These are phyloP conservation scores for Oreohelix idahoensis DNA, from an alignment of 1,140 invertebrate genomes.

Conservation along the genomic window DNA sequence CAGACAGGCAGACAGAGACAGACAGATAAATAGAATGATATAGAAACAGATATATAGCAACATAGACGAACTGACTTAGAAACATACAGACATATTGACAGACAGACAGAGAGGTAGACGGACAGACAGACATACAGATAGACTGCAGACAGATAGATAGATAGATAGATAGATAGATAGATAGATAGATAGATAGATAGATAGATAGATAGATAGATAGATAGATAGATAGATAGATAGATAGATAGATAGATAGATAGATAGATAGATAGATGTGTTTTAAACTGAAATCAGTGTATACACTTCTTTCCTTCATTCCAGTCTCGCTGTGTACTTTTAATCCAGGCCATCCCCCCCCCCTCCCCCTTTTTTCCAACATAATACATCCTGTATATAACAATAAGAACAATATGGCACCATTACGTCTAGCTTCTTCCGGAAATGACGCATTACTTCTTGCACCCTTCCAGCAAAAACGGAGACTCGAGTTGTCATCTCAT, in stretches of 20 bases:
- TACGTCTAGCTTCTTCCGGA: too few species aligned
- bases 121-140: conserved; percentile 1
- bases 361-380: too few species aligned
- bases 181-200: conserved; percentile 19
- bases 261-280: too few species aligned
- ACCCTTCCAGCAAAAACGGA: too few species aligned
- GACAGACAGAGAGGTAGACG: conserved; percentile 1
- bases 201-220: conserved; percentile 22
- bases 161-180: not conserved
- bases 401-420: too few species aligned
- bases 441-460: too few species aligned
- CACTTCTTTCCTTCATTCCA: too few species aligned
- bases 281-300: too few species aligned
- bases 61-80: not conserved
- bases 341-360: too few species aligned
- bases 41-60: not conserved
- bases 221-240: conserved; percentile 3
- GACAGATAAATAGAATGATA: conserved; percentile 5
- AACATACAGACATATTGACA: not conserved
- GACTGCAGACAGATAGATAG: conserved; percentile 1
- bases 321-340: too few species aligned
- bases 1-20: conserved; percentile 14
- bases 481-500: too few species aligned
- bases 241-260: not conserved
- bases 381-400: too few species aligned